Evolutionary conservation across 1,140 invertebrate species (phyloP).

Genomic region (Holcopasites calliopsidis): DNA sequence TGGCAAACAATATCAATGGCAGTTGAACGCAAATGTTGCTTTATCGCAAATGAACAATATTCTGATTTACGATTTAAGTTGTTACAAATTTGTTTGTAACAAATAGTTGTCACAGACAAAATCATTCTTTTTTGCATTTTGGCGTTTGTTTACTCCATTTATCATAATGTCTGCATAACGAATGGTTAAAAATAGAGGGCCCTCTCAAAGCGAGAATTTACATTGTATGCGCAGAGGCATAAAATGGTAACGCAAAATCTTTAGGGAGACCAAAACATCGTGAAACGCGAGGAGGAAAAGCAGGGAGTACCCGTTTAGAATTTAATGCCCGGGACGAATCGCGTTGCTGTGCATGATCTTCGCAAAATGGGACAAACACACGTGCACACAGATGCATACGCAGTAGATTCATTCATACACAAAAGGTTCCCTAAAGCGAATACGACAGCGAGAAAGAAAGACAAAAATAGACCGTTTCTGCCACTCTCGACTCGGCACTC

Average conservation of each 20-base stretch:
- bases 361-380: conserved; percentile 1
- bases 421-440: neutral
- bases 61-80: too few relatives aligned
- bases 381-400: neutral
- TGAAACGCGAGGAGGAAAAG: neutral
- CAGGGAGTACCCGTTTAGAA: neutral
- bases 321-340: conserved; percentile 8
- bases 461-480: conserved; percentile 40
- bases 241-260: neutral
- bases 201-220: too few relatives aligned
- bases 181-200: too few relatives aligned
- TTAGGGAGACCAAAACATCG: neutral
- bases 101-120: too few relatives aligned
- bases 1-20: too few relatives aligned
- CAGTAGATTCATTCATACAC: neutral
- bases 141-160: too few relatives aligned
- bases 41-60: too few relatives aligned
- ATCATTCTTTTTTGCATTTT: too few relatives aligned
- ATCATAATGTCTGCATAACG: too few relatives aligned
- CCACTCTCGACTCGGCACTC: neutral
- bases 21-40: too few relatives aligned
- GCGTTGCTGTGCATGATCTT: neutral
- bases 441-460: neutral
- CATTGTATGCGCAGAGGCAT: too few relatives aligned
- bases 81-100: too few relatives aligned